Percentiles rank a stretch among this genome's conserved stretches.
phyloP scores from a whole-genome alignment of 2,888 invertebrate genomes.

The Drosophila cracens region DNA sequence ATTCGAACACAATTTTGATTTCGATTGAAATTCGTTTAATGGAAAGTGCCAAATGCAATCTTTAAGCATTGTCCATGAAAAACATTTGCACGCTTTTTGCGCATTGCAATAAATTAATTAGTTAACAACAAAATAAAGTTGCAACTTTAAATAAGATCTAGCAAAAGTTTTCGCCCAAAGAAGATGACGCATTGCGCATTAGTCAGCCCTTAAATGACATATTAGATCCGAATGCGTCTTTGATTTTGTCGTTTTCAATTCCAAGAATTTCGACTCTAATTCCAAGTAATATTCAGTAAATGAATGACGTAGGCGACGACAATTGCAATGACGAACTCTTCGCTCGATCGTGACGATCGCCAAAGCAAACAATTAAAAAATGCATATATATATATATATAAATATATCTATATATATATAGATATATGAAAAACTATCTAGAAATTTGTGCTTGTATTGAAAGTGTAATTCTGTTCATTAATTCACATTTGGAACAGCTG shows the following conservation, averaged over 20 bases:
- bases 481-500: neutral
- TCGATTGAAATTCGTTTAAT: slow-evolving; percentile 36
- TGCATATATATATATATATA: neutral
- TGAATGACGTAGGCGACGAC: slow-evolving; percentile 28
- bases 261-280: slow-evolving; percentile 49
- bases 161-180: slow-evolving; percentile 2
- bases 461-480: neutral
- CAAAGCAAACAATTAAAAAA: slow-evolving; percentile 31
- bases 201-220: slow-evolving; percentile 35
- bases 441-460: neutral
- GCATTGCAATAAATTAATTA: slow-evolving; percentile 1
- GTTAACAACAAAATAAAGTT: slow-evolving; percentile 10
- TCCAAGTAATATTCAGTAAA: slow-evolving; percentile 46
- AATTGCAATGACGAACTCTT: slow-evolving; percentile 25
- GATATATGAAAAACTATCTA: neutral
- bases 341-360: slow-evolving; percentile 49
- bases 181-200: slow-evolving; percentile 45
- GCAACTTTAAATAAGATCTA: slow-evolving; percentile 19
- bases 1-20: slow-evolving; percentile 44
- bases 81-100: slow-evolving; percentile 29
- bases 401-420: neutral
- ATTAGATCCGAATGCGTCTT: neutral
- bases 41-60: slow-evolving; percentile 46
- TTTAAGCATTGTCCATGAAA: slow-evolving; percentile 59
- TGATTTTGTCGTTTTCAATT: slow-evolving; percentile 29